Evolutionary conservation across 2,797 vertebrate species (phyloP), one percentile per base, ranked within the genome.

Genomic region (Anguilla megastoma): DNA sequence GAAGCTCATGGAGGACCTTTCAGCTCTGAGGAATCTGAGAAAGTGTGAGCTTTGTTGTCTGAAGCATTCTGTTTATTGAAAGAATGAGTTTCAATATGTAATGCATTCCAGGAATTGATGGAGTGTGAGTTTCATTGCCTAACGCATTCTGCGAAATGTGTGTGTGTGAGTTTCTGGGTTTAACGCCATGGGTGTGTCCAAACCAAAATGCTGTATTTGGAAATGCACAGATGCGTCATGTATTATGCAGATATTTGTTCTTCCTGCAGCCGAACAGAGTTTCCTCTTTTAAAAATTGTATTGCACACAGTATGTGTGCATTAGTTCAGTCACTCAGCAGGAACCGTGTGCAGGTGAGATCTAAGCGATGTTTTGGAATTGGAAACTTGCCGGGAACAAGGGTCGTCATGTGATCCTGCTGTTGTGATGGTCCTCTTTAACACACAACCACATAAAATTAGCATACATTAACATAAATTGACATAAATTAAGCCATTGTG

Each of bases 401-500:
- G 36, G 63, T 27, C 24, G 24, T n/a, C 33, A 27, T 41, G 33
- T 41, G 12, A 79, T 79, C 36, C 71, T 14, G 27, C 71, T 76
- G 33, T 36, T 76, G 71, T 76, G 71, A 76, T 76, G 14, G 27
- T 76, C 30, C 33, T 33, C 33, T 33, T 76, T 76, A 33, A 76
- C 71, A 76, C 36, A 18, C 33, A 76, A 14, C 33, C 18, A 0
- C 14, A 18, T 41, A 18, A 41, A 79, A 82, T 80, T 45, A 80
- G 18, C 76, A 48, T 82, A 48, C 18, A 82, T 82, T 82, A 48
- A 45, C 74, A 41, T 79, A 12, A 74, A 36, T 33, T 69, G 63
- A 76, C 71, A 76, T 69, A 30, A 79, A 79, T 79, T n/a, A 82
- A n/a, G 18, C 24, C 6, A n/a, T 82, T 50, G 79, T 50, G 41